Evolutionary conservation across 2,113 vertebrate species (phyloP).

Genomic region (Hystrix cristata): DNA sequence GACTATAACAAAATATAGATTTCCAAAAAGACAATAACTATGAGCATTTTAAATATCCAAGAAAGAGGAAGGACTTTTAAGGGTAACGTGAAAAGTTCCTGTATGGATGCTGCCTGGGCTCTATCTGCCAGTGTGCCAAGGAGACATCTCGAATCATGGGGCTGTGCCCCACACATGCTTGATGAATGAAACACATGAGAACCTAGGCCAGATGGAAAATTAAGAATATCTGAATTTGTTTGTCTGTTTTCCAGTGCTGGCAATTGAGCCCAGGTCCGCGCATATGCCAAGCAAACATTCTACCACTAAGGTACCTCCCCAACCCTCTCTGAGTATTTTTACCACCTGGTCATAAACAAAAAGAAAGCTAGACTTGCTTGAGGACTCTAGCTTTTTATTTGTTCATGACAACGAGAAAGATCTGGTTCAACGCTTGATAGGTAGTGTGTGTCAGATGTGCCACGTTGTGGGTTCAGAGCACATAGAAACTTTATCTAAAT

Average conservation of each 20-base stretch:
- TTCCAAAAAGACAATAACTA: neutral
- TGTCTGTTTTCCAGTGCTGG: neutral
- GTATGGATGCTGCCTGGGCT: neutral
- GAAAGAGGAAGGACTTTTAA: neutral
- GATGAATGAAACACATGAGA: neutral
- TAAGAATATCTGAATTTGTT: neutral
- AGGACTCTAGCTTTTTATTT: neutral
- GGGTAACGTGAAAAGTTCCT: neutral
- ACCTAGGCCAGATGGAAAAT: neutral
- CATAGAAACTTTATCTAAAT: neutral
- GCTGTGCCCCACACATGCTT: neutral
- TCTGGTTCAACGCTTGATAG: neutral
- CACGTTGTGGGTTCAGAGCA: neutral
- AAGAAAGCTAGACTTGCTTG: neutral
- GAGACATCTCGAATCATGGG: neutral
- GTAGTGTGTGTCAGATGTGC: neutral
- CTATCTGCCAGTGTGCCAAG: neutral
- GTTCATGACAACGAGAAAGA: neutral
- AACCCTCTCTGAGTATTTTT: neutral
- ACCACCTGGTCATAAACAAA: neutral
- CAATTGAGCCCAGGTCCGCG: neutral
- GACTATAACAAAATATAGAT: neutral
- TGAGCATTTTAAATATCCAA: neutral
- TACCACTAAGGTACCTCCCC: neutral
- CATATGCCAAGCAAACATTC: neutral